These are phyloP conservation scores for Lamprotornis superbus DNA, from an alignment of 2,113 vertebrate species.

Conservation along the genomic window DNA sequence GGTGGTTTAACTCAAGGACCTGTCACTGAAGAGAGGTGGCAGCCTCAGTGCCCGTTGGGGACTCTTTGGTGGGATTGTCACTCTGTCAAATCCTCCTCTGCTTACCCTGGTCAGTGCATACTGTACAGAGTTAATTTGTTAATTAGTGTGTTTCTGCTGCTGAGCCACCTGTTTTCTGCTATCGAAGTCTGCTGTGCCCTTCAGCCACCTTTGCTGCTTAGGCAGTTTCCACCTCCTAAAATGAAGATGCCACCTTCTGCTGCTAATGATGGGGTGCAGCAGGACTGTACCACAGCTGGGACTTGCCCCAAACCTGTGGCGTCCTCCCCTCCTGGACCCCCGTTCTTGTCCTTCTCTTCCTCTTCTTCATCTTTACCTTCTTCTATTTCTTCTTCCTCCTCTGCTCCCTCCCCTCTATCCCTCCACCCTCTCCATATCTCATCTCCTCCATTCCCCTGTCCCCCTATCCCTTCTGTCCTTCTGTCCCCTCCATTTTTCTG, in stretches of 20 bases:
- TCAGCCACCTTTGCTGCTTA: background rate
- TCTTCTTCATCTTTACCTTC: background rate
- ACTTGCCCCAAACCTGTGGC: background rate
- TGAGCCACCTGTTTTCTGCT: background rate
- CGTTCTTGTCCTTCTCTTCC: background rate
- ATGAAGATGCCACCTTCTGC: background rate
- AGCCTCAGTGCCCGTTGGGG: rapidly evolving
- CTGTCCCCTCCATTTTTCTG: background rate
- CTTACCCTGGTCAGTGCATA: background rate
- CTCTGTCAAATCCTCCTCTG: background rate
- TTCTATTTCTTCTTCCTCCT: background rate
- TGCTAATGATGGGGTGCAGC: background rate
- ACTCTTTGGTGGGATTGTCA: background rate
- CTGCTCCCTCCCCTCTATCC: background rate
- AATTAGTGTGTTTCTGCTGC: background rate
- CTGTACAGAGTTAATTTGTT: background rate
- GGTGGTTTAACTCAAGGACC: background rate
- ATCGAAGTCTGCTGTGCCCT: background rate
- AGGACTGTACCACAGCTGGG: background rate
- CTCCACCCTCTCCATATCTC: background rate
- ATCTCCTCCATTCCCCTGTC: background rate
- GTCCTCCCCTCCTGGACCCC: background rate
- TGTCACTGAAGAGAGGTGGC: rapidly evolving
- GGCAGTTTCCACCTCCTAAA: background rate
- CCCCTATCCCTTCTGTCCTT: background rate